These are phyloP conservation scores for Syngnathus typhle DNA, from an alignment of 2,113 vertebrate species.

Conservation along the genomic window DNA sequence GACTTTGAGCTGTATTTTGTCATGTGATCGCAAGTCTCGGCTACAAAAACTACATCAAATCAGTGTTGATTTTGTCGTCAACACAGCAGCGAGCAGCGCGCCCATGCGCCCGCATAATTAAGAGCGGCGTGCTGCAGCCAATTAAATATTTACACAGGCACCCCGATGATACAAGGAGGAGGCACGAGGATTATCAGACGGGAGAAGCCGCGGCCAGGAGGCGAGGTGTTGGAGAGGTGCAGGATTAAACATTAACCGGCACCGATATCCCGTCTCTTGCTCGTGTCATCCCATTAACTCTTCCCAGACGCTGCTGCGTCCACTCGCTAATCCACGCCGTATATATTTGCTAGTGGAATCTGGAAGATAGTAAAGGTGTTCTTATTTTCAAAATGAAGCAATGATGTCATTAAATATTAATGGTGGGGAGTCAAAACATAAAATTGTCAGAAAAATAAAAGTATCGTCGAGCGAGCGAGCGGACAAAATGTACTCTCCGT, in stretches of 20 bases:
- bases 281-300: slow-evolving; percentile 70
- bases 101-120: slow-evolving; percentile 64
- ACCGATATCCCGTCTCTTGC: slow-evolving; percentile 57
- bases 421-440: slow-evolving; percentile 8
- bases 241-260: slow-evolving; percentile 69
- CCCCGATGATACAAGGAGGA: slow-evolving; percentile 65
- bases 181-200: slow-evolving; percentile 65
- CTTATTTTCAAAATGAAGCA: too few species aligned
- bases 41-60: not conserved
- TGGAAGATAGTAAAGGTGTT: too few species aligned
- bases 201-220: slow-evolving; percentile 47
- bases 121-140: slow-evolving; percentile 66
- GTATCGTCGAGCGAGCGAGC: not conserved
- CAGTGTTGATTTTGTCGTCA: slow-evolving; percentile 7
- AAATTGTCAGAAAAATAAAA: not conserved
- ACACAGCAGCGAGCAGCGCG: slow-evolving; percentile 20
- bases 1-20: not conserved
- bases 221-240: slow-evolving; percentile 41
- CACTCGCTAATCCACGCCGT: slow-evolving; percentile 17
- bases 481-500: not conserved
- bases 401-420: slow-evolving; percentile 16
- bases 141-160: slow-evolving; percentile 76
- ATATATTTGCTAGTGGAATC: not conserved
- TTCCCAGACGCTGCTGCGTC: slow-evolving; percentile 28
- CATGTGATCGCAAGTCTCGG: not conserved